Base-by-base conservation (phyloP, 2,888 invertebrate genomes). In the Rotaria socialis region DNA sequence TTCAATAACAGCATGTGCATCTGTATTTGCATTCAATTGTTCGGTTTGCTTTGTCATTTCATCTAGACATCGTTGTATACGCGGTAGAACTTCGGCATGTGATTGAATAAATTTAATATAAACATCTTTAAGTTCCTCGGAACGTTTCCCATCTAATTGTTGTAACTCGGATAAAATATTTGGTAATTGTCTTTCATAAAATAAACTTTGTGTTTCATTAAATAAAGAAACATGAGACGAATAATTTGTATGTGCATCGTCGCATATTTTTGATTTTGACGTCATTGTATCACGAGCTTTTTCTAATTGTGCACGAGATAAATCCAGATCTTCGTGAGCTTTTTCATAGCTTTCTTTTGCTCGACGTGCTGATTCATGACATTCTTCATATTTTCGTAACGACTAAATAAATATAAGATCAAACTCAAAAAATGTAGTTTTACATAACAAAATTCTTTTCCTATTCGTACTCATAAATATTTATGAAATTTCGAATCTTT, bases 321-420 rank as follows among this genome's bases (percentile, higher is more conserved):
- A 93, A 93, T 98, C 96, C 89, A 96, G 94, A 93, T 99, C 98
- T 87, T 96, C 96, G 91, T 99, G 98, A 75, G 97, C 98, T 91
- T 95, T 95, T 91, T 95, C 95, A 93, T 95, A 97, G 91, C 95
- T 95, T 88, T 97, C 96, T 88, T 95, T 93, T 3, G 98, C 97
- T 90, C 95, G 94, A 91, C 98, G 98, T 88, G 97, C 94, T 90
- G 99, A 98, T 89, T 95, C 94, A 91, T 95, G 97, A 22, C 97
- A 95, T 90, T 96, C 96, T 91, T 97, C 97, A 93, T 98, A 98
- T 88, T 95, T 94, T 90, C 95, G 94, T 92, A 96, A 94, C 90
- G 96, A 88, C 91, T 92, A 88, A 14, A 89, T 89, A 84, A 85
- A 7, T 55, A 4, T 5, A 7, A 84, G 55, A n/a, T 47, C 47